Conservation (phyloP, 1,140 invertebrate genomes). For the Steinernema feltiae region DNA sequence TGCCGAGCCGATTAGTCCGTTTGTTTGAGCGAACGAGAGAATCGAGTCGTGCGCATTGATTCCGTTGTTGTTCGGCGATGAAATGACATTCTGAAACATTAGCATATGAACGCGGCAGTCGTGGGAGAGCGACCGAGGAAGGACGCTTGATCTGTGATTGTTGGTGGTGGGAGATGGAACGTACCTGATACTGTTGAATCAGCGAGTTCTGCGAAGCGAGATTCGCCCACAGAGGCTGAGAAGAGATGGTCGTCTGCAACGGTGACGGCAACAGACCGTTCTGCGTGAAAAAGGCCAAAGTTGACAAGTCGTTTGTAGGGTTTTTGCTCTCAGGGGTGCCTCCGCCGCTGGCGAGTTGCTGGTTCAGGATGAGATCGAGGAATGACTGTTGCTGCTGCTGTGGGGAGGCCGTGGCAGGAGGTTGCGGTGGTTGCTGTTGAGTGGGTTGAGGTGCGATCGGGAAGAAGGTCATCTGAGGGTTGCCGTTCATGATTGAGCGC, state of each 20-base stretch:
- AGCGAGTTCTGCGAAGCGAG: slow-evolving; percentile 7
- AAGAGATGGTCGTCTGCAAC: neutral
- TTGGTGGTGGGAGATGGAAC: neutral
- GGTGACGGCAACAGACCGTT: slow-evolving; percentile 8
- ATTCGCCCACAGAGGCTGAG: neutral
- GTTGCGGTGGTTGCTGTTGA: neutral
- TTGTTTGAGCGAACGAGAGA: neutral
- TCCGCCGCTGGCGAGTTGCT: slow-evolving; percentile 17
- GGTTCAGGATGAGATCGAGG: neutral
- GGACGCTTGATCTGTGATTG: too few relatives aligned
- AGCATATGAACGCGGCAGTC: neutral
- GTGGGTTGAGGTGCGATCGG: neutral
- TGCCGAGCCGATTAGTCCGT: neutral
- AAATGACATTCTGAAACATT: neutral
- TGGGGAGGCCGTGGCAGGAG: neutral
- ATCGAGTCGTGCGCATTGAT: slow-evolving; percentile 4
- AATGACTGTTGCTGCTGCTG: neutral
- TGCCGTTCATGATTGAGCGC: neutral
- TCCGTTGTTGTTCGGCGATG: slow-evolving; percentile 6
- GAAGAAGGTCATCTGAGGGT: neutral
- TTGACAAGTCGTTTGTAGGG: slow-evolving; percentile 23
- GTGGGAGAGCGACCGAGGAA: too few relatives aligned
- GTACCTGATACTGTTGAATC: slow-evolving; percentile 20
- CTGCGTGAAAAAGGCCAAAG: slow-evolving; percentile 13
- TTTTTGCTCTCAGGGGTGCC: slow-evolving; percentile 32